Evolutionary conservation across 2,888 invertebrate genomes (phyloP), one percentile per base, ranked within the genome.

Genomic region (Drosophila multiciliata): DNA sequence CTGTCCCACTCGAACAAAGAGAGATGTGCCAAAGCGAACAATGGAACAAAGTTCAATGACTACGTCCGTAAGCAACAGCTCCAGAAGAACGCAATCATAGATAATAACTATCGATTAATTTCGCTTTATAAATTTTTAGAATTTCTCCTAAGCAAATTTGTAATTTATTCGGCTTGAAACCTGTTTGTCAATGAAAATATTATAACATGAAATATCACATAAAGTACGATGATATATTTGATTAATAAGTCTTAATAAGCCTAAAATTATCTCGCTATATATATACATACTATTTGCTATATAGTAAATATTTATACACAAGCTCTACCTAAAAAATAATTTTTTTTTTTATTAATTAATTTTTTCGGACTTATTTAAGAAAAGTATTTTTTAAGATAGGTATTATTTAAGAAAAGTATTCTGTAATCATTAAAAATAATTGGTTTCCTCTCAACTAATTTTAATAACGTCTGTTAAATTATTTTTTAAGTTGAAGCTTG

Each of bases 31-130:
- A 11, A 80, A 23, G 6, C 66, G 62, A 9, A 32, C 45, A 45
- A 54, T 53, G 9, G 73, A 68, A 15, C 52, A 54, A 11, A 42
- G 52, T 17, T 78, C 80, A n/a, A 78, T 78, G 69, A 63, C 64
- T 7, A 61, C 77, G 0, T 63, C 73, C 0, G 60, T 53, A n/a
- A 80, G 52, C 12, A 68, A 38, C 33, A 55, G 29, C 29, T 73
- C 62, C 12, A 55, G 40, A 36, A 23, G 29, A 54, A 53, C 29
- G 1, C 40, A 58, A 17, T 17, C 48, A 26, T 57, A 50, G 11
- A 7, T 35, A 11, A 33, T 11, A 42, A 42, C 23, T 33, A 11
- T 32, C n/a, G 6, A 52, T 23, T 23, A 23, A 45, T 45, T 8
- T 23, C 45, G 8, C 12, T 12, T 20, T 20, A 12, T n/a, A n/a